Conservation (phyloP, 1,140 invertebrate genomes). For the Copidosoma floridanum region DNA sequence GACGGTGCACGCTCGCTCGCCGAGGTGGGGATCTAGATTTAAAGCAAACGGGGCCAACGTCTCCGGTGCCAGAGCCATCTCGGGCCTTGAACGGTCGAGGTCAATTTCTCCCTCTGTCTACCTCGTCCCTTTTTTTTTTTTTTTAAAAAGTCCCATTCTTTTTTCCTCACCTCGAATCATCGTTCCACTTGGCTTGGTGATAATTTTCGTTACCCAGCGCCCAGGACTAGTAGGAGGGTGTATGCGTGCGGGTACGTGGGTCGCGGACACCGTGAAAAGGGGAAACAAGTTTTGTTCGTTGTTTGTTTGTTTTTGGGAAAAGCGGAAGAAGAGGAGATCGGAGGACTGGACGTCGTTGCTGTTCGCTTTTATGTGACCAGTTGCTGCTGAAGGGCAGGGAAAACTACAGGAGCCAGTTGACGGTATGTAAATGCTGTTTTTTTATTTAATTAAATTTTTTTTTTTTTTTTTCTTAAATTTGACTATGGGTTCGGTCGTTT, state of each 20-base stretch:
- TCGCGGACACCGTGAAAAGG: too few relatives aligned
- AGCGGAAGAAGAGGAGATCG: neutral
- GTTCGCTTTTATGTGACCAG: constrained; percentile 15
- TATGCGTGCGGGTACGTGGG: neutral
- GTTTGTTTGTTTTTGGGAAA: too few relatives aligned
- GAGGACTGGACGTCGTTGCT: too few relatives aligned
- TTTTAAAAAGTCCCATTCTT: too few relatives aligned
- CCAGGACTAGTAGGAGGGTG: neutral
- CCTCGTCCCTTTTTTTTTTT: neutral
- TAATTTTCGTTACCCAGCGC: neutral
- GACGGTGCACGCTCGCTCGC: neutral
- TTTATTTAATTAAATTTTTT: neutral
- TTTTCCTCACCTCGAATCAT: neutral
- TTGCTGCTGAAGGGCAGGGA: neutral
- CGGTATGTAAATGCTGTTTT: constrained; percentile 20
- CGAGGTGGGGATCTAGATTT: constrained; percentile 57
- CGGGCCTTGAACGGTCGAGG: constrained; percentile 52
- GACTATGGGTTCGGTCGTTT: too few relatives aligned
- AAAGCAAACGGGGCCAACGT: constrained; percentile 58
- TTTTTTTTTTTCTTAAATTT: too few relatives aligned
- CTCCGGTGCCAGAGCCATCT: constrained; percentile 53
- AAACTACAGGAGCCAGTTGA: constrained; percentile 26
- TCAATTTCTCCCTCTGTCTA: constrained; percentile 30
- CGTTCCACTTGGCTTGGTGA: neutral
- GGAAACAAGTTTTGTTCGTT: too few relatives aligned